phyloP scores from a whole-genome alignment of 2,797 vertebrate species.

The Sorex maritimensis region DNA sequence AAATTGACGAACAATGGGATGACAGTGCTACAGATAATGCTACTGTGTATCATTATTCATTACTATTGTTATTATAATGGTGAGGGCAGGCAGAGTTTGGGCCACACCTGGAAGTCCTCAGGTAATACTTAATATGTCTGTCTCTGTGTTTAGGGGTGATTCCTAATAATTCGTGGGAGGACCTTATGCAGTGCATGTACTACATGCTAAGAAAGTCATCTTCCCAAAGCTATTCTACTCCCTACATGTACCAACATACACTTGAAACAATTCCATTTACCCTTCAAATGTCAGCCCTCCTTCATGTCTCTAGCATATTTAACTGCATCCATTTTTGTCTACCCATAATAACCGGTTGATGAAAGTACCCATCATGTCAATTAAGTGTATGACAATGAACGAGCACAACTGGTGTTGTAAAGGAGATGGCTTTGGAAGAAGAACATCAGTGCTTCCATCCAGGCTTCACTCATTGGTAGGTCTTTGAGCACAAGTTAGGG shows the following conservation, averaged over 20 bases:
- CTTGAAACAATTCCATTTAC: not conserved
- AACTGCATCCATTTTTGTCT: slow-evolving; percentile 27
- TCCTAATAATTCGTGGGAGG: too few relatives aligned
- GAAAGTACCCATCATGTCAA: slow-evolving; percentile 31
- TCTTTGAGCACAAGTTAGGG: not conserved
- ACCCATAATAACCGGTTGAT: slow-evolving; percentile 33
- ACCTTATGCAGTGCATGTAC: not conserved
- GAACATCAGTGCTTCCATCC: slow-evolving; percentile 8
- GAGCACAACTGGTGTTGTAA: not conserved
- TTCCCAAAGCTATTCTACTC: slow-evolving; percentile 10
- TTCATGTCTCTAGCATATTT: slow-evolving; percentile 6
- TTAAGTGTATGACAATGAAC: slow-evolving; percentile 38
- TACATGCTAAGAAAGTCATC: not conserved
- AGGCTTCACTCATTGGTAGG: not conserved
- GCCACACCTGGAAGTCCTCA: too few relatives aligned
- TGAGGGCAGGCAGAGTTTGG: too few relatives aligned
- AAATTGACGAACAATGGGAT: too few relatives aligned
- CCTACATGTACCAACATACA: not conserved
- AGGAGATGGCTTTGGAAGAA: slow-evolving; percentile 4
- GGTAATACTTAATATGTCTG: too few relatives aligned
- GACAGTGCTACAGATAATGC: too few relatives aligned
- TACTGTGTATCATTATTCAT: too few relatives aligned
- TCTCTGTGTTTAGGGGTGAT: too few relatives aligned
- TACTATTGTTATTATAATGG: too few relatives aligned
- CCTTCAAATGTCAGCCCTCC: not conserved